Evolutionary conservation across 2,797 vertebrate species (phyloP), one percentile per base, ranked within the genome.

Genomic region (Spinibarbus caldwelli): DNA sequence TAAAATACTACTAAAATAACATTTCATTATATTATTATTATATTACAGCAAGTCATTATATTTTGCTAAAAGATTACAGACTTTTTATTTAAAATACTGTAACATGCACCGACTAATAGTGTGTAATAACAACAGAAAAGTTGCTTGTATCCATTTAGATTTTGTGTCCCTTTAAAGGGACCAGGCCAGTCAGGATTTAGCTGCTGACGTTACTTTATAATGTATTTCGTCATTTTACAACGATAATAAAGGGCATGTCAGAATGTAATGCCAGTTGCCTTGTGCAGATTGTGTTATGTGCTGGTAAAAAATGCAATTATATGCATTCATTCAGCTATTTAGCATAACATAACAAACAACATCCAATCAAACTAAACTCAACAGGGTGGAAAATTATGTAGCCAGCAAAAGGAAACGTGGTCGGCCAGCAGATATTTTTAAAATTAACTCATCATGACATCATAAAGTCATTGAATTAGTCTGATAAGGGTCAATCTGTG

Each of bases 331-430:
- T 77, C 52, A 59, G 75, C 23, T 57, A 62, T 43, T 82, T 45
- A 43, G 21, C 36, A 45, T 59, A 82, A 31, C 26, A 41, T 43
- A 62, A 43, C 68, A 26, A 71, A 71, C 38, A 82, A 71, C 4
- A 31, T 62, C 54, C n/a, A 45, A 62, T 72, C 68, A 72, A 34
- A 59, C 68, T 45, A 72, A 82, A 73, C 68, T 34, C 36, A 47
- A 45, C 59, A 23, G 6, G 26, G 59, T 80, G 62, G 43, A 54
- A 38, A 38, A 68, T 70, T 0, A 80, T 49, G n/a, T 57, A 54
- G 5, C 11, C 34, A 36, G 49, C 49, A 59, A n/a, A 38, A 34
- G 38, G 15, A 78, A 49, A 49, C 7, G 26, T 31, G n/a, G 38
- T 64, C 5, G 1, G 57, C n/a, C 57, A 43, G 21, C n/a, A 78